These are phyloP conservation scores for Clepsis dumicolana DNA, from an alignment of 2,888 invertebrate species.

Conservation along the genomic window DNA sequence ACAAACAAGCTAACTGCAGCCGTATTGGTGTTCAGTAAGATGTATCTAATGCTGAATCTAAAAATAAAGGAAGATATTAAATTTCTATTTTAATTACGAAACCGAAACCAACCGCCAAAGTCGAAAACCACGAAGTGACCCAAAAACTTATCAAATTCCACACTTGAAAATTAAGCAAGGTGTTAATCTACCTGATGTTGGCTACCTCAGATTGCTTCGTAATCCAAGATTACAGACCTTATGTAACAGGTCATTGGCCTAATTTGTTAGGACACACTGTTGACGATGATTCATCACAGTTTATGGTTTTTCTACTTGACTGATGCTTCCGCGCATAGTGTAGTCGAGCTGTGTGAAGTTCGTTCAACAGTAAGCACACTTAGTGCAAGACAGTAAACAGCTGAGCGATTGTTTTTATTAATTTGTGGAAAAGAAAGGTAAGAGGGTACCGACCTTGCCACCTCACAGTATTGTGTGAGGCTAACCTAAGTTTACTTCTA, in stretches of 20 bases:
- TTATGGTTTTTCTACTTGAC: conserved; percentile 40
- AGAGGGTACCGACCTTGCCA: background rate
- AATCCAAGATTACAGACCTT: conserved; percentile 61
- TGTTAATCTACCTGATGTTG: conserved; percentile 34
- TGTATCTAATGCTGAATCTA: background rate
- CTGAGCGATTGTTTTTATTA: background rate
- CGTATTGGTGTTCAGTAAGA: background rate
- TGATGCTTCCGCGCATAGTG: conserved; percentile 10
- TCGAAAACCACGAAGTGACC: background rate
- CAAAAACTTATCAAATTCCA: conserved; percentile 30
- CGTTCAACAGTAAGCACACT: conserved; percentile 1
- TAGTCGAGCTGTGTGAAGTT: conserved; percentile 5
- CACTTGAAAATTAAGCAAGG: conserved; percentile 31
- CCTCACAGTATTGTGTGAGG: background rate
- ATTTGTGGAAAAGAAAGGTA: background rate
- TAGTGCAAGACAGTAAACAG: background rate
- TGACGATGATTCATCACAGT: conserved; percentile 51
- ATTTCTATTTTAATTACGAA: conserved; percentile 13
- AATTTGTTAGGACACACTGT: conserved; percentile 63
- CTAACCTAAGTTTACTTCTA: background rate
- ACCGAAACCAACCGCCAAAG: background rate
- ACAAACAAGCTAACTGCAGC: background rate
- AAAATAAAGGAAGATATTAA: conserved; percentile 10
- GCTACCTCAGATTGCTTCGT: conserved; percentile 46
- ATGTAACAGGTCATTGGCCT: conserved; percentile 74